Evolutionary conservation across 1,140 invertebrate genomes (phyloP).

Genomic region (Eueides isabella): DNA sequence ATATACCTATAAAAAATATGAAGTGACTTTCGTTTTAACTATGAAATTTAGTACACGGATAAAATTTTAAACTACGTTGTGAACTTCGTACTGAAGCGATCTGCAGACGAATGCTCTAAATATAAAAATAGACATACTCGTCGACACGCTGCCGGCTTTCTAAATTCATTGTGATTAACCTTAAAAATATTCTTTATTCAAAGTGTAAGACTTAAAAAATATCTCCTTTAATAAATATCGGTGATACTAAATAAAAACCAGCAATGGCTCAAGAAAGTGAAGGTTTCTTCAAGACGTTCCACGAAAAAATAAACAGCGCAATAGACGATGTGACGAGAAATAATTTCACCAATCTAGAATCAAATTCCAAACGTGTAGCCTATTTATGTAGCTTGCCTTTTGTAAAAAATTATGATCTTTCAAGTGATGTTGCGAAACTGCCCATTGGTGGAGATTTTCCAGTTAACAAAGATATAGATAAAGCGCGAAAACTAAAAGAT

Average conservation of each 20-base stretch:
- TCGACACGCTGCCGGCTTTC: constrained; percentile 59
- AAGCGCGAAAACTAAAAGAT: constrained; percentile 86
- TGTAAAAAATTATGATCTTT: constrained; percentile 66
- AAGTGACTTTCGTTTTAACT: not conserved
- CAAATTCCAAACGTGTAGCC: constrained; percentile 64
- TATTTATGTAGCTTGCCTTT: constrained; percentile 65
- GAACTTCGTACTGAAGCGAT: constrained; percentile 51
- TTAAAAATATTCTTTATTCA: constrained; percentile 44
- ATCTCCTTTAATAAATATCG: not conserved
- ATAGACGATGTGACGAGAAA: constrained; percentile 71
- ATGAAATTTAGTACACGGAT: not conserved
- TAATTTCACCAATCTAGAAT: constrained; percentile 78
- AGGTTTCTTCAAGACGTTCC: constrained; percentile 74
- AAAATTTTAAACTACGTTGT: not conserved
- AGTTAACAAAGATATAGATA: constrained; percentile 84
- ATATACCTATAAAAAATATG: not conserved
- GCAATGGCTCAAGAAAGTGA: constrained; percentile 63
- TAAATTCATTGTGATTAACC: constrained; percentile 52
- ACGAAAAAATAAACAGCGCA: constrained; percentile 62
- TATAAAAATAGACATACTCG: constrained; percentile 74
- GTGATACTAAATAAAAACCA: not conserved
- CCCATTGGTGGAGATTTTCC: constrained; percentile 58
- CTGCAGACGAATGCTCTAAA: constrained; percentile 56
- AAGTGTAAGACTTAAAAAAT: not conserved
- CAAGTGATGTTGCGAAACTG: constrained; percentile 58